Conservation (phyloP, 2,797 vertebrate genomes). For the Florisuga fusca region DNA sequence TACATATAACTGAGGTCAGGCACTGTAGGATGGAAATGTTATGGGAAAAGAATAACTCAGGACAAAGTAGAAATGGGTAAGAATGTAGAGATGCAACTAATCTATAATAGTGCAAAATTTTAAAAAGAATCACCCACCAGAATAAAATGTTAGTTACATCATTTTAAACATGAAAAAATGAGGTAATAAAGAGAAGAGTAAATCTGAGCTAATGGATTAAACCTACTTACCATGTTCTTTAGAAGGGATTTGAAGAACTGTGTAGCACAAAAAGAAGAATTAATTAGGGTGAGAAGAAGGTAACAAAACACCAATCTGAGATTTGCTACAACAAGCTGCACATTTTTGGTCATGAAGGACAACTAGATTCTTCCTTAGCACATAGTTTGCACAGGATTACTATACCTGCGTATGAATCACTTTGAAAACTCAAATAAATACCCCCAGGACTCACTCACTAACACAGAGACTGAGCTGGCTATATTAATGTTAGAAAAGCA, state of each 20-base stretch:
- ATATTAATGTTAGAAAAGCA: background rate
- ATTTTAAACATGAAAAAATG: background rate
- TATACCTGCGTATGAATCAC: background rate
- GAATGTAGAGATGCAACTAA: background rate
- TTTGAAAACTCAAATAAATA: constrained; percentile 24
- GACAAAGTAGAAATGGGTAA: background rate
- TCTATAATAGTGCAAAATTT: background rate
- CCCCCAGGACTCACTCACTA: background rate
- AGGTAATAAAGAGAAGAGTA: background rate
- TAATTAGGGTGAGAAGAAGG: background rate
- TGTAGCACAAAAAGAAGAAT: background rate
- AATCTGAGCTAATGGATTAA: background rate
- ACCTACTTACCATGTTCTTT: background rate
- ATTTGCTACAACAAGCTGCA: background rate
- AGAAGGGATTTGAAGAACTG: background rate
- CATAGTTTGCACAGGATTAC: background rate
- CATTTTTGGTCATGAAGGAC: background rate
- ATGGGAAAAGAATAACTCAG: background rate
- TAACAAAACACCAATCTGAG: background rate
- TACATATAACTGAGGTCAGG: background rate
- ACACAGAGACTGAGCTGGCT: background rate
- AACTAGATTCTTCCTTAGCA: background rate
- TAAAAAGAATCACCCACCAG: background rate
- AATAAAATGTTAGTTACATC: background rate
- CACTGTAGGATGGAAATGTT: background rate